Evolutionary conservation across 1,140 invertebrate species (phyloP), one percentile per base, ranked within the genome.

Genomic region (Cydia splendana): DNA sequence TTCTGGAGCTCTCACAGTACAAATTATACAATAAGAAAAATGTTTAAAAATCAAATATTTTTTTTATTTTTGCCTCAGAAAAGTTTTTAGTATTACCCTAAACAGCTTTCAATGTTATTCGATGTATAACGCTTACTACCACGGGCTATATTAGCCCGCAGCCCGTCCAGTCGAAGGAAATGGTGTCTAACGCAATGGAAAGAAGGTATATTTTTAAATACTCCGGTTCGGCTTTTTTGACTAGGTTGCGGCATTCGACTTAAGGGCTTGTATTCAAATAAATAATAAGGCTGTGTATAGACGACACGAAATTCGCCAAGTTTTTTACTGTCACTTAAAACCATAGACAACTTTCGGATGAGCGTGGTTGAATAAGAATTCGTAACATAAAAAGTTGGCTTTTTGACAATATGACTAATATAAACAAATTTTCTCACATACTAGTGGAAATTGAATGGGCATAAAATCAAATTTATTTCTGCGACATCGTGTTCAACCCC

Each of bases 51-150:
- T 48, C 4, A 48, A 48, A 45, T 38, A 5, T 5, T 45, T 12
- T 10, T 48, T 0, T n/a, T 10, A n/a, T 62, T 62, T 24, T 20
- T 0, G 0, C 20, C 20, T n/a, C 9, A 24, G 57, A 24, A 24
- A 62, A 62, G 57, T 62, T 24, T 62, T 62, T 62, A 62, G 57
- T 62, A 62, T 24, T 5, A n/a, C 51, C 57, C n/a, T 24, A 62
- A 85, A 83, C 79, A 18, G 88, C 88, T 89, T 90, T 87, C 85
- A 57, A 82, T 90, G 86, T 88, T 82, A 82, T 71, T 88, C 84
- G 78, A 82, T 84, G 65, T 87, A 78, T 53, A 83, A 80, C 78
- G 85, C 87, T 86, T 88, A 45, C 13, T 88, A 45, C 13, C 79
- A 69, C 76, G 84, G 81, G 81, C 87, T 84, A 85, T 79, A 85